A percentile compares a stretch with the other conserved stretches of the same genome.
Evolutionary conservation across 2,113 vertebrate genomes (phyloP).

Genomic region (Microtus ochrogaster): DNA sequence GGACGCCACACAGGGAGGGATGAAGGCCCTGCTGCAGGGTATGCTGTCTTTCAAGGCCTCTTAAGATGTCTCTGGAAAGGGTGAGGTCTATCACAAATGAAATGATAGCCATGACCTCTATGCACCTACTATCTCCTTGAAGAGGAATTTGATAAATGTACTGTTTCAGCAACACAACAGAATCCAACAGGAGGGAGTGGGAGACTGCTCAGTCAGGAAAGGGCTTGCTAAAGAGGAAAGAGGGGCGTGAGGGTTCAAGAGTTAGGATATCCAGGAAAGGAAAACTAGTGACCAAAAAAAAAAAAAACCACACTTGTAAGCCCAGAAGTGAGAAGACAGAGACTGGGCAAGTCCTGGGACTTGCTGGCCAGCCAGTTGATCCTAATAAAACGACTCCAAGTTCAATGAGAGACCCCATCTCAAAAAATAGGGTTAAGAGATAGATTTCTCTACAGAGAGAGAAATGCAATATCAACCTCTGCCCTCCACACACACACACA

Average conservation of each 20-base stretch:
- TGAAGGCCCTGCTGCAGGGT: neutral
- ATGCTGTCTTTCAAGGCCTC: neutral
- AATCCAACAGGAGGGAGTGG: neutral
- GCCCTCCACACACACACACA: neutral
- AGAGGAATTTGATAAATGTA: neutral
- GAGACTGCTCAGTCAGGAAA: too few relatives aligned
- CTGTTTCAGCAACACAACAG: neutral
- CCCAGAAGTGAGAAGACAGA: neutral
- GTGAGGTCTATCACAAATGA: neutral
- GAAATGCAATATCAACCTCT: too few relatives aligned
- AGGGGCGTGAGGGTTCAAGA: too few relatives aligned
- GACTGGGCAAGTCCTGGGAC: neutral
- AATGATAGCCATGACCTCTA: neutral
- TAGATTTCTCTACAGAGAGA: neutral
- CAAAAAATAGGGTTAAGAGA: neutral
- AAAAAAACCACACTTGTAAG: neutral
- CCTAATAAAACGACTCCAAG: neutral
- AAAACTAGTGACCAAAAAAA: rapidly evolving
- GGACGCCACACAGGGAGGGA: neutral
- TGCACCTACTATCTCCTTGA: neutral
- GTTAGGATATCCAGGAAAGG: neutral
- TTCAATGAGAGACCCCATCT: neutral
- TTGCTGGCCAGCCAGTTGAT: neutral
- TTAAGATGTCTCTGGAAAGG: neutral
- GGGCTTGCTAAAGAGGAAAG: too few relatives aligned